Percentiles rank a stretch among this genome's conserved stretches.
Evolutionary conservation across 2,888 invertebrate species (phyloP).

Genomic region (Hypsopygia costalis): DNA sequence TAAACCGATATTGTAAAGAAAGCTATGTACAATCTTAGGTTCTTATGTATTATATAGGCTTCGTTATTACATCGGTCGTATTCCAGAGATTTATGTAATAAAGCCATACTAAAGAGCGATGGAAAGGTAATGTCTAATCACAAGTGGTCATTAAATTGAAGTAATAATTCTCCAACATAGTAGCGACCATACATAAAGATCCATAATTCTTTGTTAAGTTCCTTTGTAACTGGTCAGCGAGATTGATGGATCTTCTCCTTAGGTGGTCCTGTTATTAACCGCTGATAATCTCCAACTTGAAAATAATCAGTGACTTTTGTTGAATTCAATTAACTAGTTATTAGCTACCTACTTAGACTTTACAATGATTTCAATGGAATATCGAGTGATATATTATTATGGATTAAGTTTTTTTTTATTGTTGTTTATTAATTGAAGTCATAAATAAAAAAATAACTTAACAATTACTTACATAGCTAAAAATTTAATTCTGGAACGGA

Average conservation of each 20-base stretch:
- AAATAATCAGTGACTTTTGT: conserved; percentile 45
- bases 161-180: conserved; percentile 75
- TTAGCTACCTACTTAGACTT: neutral
- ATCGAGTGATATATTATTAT: no score
- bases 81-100: conserved; percentile 65
- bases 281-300: conserved; percentile 48
- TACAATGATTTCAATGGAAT: neutral
- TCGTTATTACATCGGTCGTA: conserved; percentile 43
- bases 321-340: conserved; percentile 26
- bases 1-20: conserved; percentile 31
- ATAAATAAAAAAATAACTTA: no score
- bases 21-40: conserved; percentile 33
- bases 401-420: no score
- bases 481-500: no score
- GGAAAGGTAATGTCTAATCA: conserved; percentile 71
- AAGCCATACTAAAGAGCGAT: conserved; percentile 51
- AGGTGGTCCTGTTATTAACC: conserved; percentile 73
- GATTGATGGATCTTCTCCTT: conserved; percentile 73
- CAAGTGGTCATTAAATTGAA: conserved; percentile 67
- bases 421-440: no score
- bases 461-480: no score
- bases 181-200: conserved; percentile 64
- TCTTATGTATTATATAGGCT: no score
- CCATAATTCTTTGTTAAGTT: conserved; percentile 71
- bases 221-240: conserved; percentile 60